Evolutionary conservation across 2,113 vertebrate genomes (phyloP).

Genomic region (Rostratula benghalensis): DNA sequence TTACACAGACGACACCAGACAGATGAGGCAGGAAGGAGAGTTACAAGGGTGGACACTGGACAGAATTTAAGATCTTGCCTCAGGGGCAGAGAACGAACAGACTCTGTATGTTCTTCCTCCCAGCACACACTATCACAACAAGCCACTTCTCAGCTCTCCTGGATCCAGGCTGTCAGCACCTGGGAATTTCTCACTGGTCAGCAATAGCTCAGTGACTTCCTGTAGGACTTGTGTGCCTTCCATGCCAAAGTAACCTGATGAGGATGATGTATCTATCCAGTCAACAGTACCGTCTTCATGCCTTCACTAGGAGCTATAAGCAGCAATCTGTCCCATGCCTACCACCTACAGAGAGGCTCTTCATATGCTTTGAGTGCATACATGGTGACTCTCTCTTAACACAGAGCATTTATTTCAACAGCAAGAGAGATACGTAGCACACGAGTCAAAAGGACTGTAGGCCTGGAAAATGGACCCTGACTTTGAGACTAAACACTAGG

Average conservation of each 20-base stretch:
- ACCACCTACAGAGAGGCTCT: not conserved
- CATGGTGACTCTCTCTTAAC: not conserved
- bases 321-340: not conserved
- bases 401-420: rapidly evolving
- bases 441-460: not conserved
- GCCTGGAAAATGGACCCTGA: not conserved
- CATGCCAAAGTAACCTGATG: not conserved
- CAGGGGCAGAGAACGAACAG: not conserved
- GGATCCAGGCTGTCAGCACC: not conserved
- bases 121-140: not conserved
- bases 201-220: not conserved
- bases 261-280: not conserved
- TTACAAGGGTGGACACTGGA: not conserved
- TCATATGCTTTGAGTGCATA: rapidly evolving
- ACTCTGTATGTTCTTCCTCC: not conserved
- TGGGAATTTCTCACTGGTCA: not conserved
- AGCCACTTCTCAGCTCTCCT: not conserved
- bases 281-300: not conserved
- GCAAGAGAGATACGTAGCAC: not conserved
- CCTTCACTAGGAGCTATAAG: not conserved
- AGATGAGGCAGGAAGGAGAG: not conserved
- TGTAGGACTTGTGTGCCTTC: not conserved
- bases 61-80: not conserved
- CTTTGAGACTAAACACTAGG: not conserved
- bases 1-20: not conserved